Percentiles rank a stretch among this genome's conserved stretches.
These are phyloP conservation scores for Phyllotreta striolata DNA, from an alignment of 2,888 invertebrate species.

Conservation along the genomic window DNA sequence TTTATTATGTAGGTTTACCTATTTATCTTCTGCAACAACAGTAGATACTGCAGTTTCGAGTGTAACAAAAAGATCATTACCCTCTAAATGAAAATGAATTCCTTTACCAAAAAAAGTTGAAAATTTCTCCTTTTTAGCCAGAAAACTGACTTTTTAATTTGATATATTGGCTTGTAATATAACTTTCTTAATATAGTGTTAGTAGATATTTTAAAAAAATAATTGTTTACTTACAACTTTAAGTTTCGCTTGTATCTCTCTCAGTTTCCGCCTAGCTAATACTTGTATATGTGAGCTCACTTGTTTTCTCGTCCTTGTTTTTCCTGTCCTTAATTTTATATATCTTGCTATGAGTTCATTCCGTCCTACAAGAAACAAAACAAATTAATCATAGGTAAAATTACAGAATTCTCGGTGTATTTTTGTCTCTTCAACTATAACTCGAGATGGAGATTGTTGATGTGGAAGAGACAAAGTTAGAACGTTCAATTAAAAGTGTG, in stretches of 20 bases:
- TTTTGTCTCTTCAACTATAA: conserved; percentile 1
- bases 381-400: conserved; percentile 8
- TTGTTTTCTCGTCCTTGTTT: conserved; percentile 99
- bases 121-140: no score
- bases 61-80: no score
- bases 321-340: conserved; percentile 99
- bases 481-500: no score
- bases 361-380: conserved; percentile 78
- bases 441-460: no score
- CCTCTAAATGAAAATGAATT: no score
- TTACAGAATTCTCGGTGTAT: not conserved
- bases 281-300: conserved; percentile 99
- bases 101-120: no score
- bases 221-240: conserved; percentile 83
- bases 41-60: no score
- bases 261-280: conserved; percentile 95
- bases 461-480: no score
- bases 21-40: no score
- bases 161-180: not conserved
- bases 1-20: no score
- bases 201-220: not conserved
- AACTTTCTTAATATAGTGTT: not conserved
- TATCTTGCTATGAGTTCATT: conserved; percentile 99
- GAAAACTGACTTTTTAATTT: not conserved
- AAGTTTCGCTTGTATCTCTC: conserved; percentile 97